These are phyloP conservation scores for Drosophila albomicans DNA, from an alignment of 1,140 invertebrate genomes.

Conservation along the genomic window DNA sequence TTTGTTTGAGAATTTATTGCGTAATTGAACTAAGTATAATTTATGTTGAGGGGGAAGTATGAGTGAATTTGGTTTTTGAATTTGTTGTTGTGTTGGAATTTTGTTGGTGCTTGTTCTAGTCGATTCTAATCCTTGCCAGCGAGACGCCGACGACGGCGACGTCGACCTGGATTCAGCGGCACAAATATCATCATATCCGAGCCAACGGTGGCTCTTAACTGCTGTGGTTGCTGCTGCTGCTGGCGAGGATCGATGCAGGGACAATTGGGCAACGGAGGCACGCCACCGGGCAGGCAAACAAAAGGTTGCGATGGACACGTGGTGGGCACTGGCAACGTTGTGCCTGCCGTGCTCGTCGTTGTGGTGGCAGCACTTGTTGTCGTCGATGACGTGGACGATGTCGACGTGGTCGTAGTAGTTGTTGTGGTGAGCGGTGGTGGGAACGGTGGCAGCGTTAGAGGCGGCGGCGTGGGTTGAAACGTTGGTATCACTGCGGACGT, in stretches of 20 bases:
- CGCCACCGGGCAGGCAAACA: conserved; percentile 68
- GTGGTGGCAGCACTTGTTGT: conserved; percentile 44
- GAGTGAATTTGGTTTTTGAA: not conserved
- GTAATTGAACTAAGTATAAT: conserved; percentile 38
- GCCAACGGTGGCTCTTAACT: conserved; percentile 33
- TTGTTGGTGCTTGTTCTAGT: conserved; percentile 24
- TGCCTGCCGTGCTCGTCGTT: conserved; percentile 24
- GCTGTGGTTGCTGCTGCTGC: conserved; percentile 24
- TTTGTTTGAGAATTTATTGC: conserved; percentile 48
- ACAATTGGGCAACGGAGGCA: conserved; percentile 68
- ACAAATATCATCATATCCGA: conserved; percentile 79
- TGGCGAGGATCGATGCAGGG: conserved; percentile 80
- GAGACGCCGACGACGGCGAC: conserved; percentile 64
- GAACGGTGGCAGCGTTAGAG: conserved; percentile 35
- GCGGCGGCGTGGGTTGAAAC: conserved; percentile 69
- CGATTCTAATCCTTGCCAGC: conserved; percentile 9
- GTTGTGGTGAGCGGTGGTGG: conserved; percentile 23
- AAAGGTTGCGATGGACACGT: conserved; percentile 67
- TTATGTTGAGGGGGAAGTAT: conserved; percentile 9
- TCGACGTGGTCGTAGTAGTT: conserved; percentile 25
- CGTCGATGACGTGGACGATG: not conserved
- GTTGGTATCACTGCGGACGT: conserved; percentile 66
- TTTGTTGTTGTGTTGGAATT: no score
- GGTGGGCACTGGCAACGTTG: conserved; percentile 50
- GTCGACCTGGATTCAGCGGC: conserved; percentile 58